phyloP scores from a whole-genome alignment of 30 jellyfish, hydroid and myxozoan genomes.

The Catostylus mosaicus region DNA sequence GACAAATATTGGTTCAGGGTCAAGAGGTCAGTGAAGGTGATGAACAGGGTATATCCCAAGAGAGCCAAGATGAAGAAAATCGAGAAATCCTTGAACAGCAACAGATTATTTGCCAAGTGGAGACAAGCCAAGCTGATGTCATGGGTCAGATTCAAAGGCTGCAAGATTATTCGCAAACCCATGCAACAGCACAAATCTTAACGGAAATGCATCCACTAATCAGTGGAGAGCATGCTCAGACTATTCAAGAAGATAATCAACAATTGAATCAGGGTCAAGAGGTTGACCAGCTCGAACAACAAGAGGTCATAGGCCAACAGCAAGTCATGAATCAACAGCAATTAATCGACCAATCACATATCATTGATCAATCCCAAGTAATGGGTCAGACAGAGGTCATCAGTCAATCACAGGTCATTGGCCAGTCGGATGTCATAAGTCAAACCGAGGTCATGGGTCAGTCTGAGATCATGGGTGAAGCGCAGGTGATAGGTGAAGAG shows the following conservation, averaged over 20 bases:
- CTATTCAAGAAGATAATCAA: background rate
- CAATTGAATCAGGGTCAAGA: background rate
- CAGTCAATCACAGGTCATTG: conserved; percentile 19
- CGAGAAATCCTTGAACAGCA: conserved; percentile 30
- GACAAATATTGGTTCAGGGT: conserved; percentile 10
- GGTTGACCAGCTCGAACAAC: background rate
- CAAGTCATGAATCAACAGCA: conserved; percentile 11
- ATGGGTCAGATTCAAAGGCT: conserved; percentile 21
- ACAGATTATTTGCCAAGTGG: conserved; percentile 9
- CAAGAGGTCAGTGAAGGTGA: conserved; percentile 38
- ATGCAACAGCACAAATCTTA: conserved; percentile 54
- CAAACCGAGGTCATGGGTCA: conserved; percentile 48
- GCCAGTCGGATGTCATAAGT: conserved; percentile 34
- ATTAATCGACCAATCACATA: conserved; percentile 10
- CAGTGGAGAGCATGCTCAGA: conserved; percentile 4
- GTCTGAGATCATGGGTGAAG: conserved; percentile 9
- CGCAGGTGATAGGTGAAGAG: conserved; percentile 9
- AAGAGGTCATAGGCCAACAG: conserved; percentile 29
- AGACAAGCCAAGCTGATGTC: conserved; percentile 8
- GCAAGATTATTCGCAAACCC: conserved; percentile 50
- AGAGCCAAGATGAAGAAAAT: conserved; percentile 1
- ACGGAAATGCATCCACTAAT: conserved; percentile 60
- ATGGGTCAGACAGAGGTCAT: conserved; percentile 18
- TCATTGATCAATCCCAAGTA: conserved; percentile 31
- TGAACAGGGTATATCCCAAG: conserved; percentile 33